Conservation (phyloP, 2,797 vertebrate genomes). For the Fringilla coelebs region DNA sequence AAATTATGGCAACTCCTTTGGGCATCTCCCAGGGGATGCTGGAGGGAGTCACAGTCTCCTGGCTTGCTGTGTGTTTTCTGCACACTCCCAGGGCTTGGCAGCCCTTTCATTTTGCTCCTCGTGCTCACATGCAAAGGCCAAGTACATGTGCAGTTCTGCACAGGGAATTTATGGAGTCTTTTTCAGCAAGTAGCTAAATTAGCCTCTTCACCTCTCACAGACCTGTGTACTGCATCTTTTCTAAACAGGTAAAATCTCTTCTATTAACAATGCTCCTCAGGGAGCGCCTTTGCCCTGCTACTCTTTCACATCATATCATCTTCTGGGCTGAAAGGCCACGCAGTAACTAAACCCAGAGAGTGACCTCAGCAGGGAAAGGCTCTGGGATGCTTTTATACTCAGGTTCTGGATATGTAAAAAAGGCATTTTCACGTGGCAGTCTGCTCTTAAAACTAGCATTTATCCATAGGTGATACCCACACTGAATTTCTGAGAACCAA, state of each 20-base stretch:
- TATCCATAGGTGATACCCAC: accelerated
- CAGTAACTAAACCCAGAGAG: not conserved
- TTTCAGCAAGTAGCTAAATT: not conserved
- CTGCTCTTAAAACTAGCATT: not conserved
- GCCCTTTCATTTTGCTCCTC: not conserved
- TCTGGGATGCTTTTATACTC: not conserved
- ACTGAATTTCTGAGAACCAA: not conserved
- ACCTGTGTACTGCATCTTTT: not conserved
- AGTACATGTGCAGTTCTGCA: not conserved
- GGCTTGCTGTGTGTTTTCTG: accelerated
- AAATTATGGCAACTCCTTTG: not conserved
- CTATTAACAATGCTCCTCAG: accelerated
- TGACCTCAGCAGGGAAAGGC: not conserved
- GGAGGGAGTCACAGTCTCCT: accelerated
- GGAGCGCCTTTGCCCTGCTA: not conserved
- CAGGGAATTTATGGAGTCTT: not conserved
- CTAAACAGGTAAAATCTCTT: not conserved
- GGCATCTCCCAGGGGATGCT: accelerated
- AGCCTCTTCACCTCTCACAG: not conserved
- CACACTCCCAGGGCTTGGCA: not conserved
- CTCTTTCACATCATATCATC: not conserved
- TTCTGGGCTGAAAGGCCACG: not conserved
- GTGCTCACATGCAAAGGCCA: not conserved
- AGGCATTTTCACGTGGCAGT: accelerated
- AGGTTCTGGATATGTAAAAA: not conserved